Base-by-base conservation (phyloP, 1,140 invertebrate genomes). In the Parapsyche elsis region DNA sequence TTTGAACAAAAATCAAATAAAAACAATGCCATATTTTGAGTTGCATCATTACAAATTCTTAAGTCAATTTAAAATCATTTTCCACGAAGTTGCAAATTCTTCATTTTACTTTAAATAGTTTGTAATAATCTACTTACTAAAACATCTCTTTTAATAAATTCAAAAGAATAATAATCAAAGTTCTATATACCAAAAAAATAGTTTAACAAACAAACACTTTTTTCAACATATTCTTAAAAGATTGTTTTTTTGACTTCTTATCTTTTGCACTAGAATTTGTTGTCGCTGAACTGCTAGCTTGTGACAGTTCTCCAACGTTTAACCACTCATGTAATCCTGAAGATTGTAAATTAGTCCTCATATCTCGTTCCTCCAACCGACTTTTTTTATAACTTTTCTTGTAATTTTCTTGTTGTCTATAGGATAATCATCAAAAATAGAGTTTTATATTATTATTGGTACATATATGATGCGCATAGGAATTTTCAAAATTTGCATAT, bases 171-270 rank as follows among this genome's bases (percentile, higher is more conserved):
- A 57, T 57, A 57, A 4, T 57, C 10, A 57, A 21, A 4, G 14
- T 44, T 57, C 38, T 57, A 24, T 59, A 57, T 19, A 46, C 49
- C 12, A 24, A 19, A 24, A 2, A 7, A 57, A 16, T 19, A 75
- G n/a, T n/a, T n/a, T n/a, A n/a, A 49, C 71, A 74, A 38, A 26
- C 57, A 88, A 92, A 92, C 85, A 92, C 88, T 88, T 92, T 92
- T 84, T 90, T 92, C 83, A 92, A 88, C 86, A 93, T 92, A 87
- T 91, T 92, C 84, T 90, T 92, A 57, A 92, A 84, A 82, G 82
- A 77, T 30, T 71, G 19, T 64, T 88, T 86, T 64, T 86, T 86
- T 45, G 78, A 82, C 85, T 85, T 90, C 90, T 87, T 92, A 88
- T 84, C 91, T 87, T 86, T 91, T 85, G 84, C 85, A 16, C 9